Base-by-base conservation (phyloP, 2,797 vertebrate genomes). In the Halcyon smyrnensis region DNA sequence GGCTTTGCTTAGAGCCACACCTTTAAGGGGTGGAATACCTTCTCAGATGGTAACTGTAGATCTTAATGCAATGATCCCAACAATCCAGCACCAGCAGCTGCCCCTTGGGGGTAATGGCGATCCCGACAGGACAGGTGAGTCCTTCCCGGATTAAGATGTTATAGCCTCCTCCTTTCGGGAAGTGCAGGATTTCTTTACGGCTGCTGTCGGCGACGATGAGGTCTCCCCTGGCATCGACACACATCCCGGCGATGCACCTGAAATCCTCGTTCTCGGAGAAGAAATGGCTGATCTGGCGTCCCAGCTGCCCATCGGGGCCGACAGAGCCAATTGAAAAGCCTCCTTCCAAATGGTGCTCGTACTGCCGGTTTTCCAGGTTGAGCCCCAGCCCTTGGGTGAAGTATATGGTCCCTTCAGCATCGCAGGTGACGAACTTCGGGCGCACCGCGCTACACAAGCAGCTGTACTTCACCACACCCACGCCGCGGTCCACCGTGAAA, bases 11-110 rank as follows among this genome's bases (percentile, higher is more conserved):
- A 37, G 12, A 68, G 45, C 59, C 8, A 3, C n/a, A 57, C 79
- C 60, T 54, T 76, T 97, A 98, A 24, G 98, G 98, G 15, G 98
- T 98, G 13, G 98, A 98, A 1, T 98, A 98, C 90, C 99, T 98
- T 97, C 98, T 98, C 95, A 99, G 98, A 81, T 99, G 98, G 96
- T 99, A 99, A 67, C 98, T 99, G 97, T 99, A 99, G 94, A 99
- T 99, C 98, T 99, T 99, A 91, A 99, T 99, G 97, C 99, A 99
- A 25, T 99, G 99, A 98, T 99, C 99, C 99, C 99, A 99, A 92
- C 99, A 99, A 97, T 99, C 99, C 93, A 99, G 97, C 93, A 99
- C 99, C 50, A 99, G 97, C 78, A 99, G 98, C 93, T 99, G 99
- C 93, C 99, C 99, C 97, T 99, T 99, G 53, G 99, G 99, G 9